Evolutionary conservation across 2,888 invertebrate genomes (phyloP).

Genomic region (Oxyteleia sp.): DNA sequence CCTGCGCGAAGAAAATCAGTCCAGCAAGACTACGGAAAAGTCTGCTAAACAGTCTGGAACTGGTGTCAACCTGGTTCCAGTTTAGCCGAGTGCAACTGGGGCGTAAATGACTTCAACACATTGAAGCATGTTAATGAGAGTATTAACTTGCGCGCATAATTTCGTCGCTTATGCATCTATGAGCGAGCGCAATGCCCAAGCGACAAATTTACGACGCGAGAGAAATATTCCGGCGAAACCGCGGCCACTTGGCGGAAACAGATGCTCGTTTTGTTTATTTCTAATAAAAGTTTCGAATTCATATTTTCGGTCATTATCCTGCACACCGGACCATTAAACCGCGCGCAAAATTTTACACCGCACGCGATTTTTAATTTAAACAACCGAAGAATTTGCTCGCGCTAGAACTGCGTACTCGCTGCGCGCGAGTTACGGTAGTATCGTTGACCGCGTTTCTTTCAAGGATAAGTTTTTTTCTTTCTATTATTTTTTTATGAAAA

Average conservation of each 20-base stretch:
- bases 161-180: constrained; percentile 14
- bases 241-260: constrained; percentile 22
- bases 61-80: too few species aligned
- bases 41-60: too few species aligned
- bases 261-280: constrained; percentile 43
- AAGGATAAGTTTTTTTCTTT: constrained; percentile 23
- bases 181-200: constrained; percentile 1
- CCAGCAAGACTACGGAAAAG: too few species aligned
- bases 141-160: constrained; percentile 44
- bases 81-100: constrained; percentile 27
- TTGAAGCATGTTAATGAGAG: constrained; percentile 43
- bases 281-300: constrained; percentile 24
- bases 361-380: constrained; percentile 22
- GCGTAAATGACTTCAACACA: constrained; percentile 24
- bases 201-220: not conserved
- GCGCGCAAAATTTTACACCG: constrained; percentile 19
- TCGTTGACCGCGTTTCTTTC: constrained; percentile 44
- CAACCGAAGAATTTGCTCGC: constrained; percentile 9
- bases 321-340: constrained; percentile 21
- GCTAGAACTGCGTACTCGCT: not conserved
- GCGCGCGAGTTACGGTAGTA: not conserved
- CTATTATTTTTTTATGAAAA: constrained; percentile 29
- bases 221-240: constrained; percentile 16
- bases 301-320: constrained; percentile 5
- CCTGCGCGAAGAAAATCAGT: too few species aligned